Evolutionary conservation across 2,888 invertebrate genomes (phyloP), one percentile per base, ranked within the genome.

Genomic region (Arrhopalites spinosus): DNA sequence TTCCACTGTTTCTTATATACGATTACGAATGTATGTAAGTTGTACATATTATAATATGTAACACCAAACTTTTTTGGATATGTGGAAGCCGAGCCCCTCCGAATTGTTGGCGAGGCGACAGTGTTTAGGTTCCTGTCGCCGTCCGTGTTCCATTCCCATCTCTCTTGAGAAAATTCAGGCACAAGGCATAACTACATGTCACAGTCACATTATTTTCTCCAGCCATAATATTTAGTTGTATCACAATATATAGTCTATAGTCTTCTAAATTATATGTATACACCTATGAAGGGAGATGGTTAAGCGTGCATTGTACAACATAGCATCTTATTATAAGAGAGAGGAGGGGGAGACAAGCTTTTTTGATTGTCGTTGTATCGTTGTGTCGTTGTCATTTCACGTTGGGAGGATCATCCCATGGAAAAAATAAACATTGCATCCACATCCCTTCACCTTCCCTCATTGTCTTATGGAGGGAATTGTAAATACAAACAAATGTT

Each of bases 121-220:
- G 73, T 78, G 77, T 78, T 78, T 77, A 77, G 78, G 76, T 74
- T 78, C 76, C 63, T 66, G 76, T 78, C 78, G 76, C 78, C 76
- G 76, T 76, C 76, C 74, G 73, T 74, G 73, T 74, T 71, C 73
- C 73, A 70, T 73, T 56, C 36, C 50, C 72, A 71, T 72, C 71
- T 56, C 71, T 66, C 73, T 73, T 73, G n/a, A 20, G 17, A 29
- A 27, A 3, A 7, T 68, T 53, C 56, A 36, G 36, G 36, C 36
- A 43, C 64, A 27, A 20, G n/a, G 66, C 66, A 66, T 66, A 45
- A 36, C 69, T 53, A 53, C 69, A 69, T 69, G 69, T 69, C 69
- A 68, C 68, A 68, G 20, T 68, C 25, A 29, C 53, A 53, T 30
- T 47, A 69, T 69, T 69, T 69, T 69, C 69, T 69, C 69, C 68